phyloP scores from a whole-genome alignment of 2,113 vertebrate genomes.

The Microtus ochrogaster region DNA sequence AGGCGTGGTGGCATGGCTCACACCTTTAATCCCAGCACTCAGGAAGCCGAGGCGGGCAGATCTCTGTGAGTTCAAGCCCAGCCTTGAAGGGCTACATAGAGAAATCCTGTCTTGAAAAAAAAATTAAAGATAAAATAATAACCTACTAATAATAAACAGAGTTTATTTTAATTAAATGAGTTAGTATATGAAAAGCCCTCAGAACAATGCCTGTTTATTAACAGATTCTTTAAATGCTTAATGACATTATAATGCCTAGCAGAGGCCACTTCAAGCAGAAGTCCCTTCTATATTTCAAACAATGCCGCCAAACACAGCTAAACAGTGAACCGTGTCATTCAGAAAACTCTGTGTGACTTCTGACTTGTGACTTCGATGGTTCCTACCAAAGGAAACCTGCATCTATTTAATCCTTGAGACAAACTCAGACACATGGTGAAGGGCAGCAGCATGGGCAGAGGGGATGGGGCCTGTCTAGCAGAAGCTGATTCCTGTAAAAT shows the following conservation, averaged over 20 bases:
- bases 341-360: not conserved
- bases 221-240: conserved; percentile 33
- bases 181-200: conserved; percentile 17
- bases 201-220: conserved; percentile 16
- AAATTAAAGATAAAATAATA: not conserved
- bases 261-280: not conserved
- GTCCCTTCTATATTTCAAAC: conserved; percentile 54
- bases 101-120: not conserved
- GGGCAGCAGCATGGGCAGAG: fast-evolving
- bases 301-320: conserved; percentile 31
- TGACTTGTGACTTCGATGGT: not conserved
- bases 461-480: not conserved
- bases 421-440: not conserved
- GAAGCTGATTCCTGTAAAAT: not conserved
- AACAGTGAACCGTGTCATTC: not conserved
- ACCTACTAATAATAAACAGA: not conserved
- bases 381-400: conserved; percentile 31
- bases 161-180: conserved; percentile 57
- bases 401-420: not conserved
- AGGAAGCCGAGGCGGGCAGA: not conserved
- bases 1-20: not conserved
- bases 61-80: not conserved
- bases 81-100: not conserved
- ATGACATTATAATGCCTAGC: conserved; percentile 29
- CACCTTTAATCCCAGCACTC: not conserved